Evolutionary conservation across 2,797 vertebrate species (phyloP).

Genomic region (Propithecus perrieri): DNA sequence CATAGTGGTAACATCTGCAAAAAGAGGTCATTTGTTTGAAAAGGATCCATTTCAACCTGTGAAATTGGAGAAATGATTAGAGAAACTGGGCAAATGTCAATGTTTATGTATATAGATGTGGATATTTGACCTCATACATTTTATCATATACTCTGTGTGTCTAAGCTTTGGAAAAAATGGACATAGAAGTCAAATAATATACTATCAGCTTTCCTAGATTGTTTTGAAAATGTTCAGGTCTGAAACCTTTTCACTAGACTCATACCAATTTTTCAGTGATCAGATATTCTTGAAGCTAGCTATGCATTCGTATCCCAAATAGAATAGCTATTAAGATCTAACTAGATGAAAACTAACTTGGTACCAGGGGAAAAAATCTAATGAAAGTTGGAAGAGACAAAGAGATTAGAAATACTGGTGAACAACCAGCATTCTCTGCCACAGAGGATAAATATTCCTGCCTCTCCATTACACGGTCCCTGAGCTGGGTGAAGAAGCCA

Average conservation of each 20-base stretch:
- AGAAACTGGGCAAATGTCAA: not conserved
- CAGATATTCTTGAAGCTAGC: not conserved
- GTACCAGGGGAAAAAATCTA: not conserved
- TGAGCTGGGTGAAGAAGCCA: not conserved
- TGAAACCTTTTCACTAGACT: not conserved
- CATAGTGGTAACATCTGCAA: not conserved
- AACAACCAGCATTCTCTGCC: not conserved
- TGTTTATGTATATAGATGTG: rapidly evolving
- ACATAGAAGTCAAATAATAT: not conserved
- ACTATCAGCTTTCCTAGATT: not conserved
- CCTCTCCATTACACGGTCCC: not conserved
- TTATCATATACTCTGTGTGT: not conserved
- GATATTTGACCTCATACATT: not conserved
- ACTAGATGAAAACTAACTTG: not conserved
- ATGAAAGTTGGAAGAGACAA: not conserved
- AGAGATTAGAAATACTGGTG: not conserved
- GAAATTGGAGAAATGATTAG: not conserved
- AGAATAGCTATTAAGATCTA: not conserved
- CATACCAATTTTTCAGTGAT: not conserved
- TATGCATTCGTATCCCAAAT: not conserved
- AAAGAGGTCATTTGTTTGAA: not conserved
- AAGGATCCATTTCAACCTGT: not conserved
- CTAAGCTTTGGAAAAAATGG: not conserved
- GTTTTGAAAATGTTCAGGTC: not conserved
- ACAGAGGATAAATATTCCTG: not conserved